Conservation (phyloP, 2,888 invertebrate species). For the Lochmaea crataegi region DNA sequence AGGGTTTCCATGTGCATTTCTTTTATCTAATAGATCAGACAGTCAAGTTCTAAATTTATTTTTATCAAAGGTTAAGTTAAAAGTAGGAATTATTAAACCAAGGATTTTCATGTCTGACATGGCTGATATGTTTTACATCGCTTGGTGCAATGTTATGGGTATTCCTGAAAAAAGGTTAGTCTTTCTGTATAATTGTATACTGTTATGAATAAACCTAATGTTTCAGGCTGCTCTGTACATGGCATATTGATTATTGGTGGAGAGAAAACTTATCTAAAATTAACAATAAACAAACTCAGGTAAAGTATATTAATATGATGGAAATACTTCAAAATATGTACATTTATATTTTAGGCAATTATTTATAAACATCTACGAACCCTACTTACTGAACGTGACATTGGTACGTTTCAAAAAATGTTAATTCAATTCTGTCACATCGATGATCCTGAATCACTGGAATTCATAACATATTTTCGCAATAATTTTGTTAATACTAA, state of each 20-base stretch:
- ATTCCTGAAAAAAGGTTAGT: constrained; percentile 17
- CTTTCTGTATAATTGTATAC: neutral
- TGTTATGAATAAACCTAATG: constrained; percentile 19
- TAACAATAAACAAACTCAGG: constrained; percentile 35
- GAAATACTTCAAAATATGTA: neutral
- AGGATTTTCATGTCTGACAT: constrained; percentile 52
- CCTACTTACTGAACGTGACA: constrained; percentile 43
- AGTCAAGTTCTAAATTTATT: constrained; percentile 38
- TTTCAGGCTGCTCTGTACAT: constrained; percentile 39
- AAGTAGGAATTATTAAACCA: constrained; percentile 40
- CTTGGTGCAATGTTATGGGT: constrained; percentile 34
- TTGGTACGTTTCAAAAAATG: constrained; percentile 44
- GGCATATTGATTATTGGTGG: constrained; percentile 43
- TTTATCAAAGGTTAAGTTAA: constrained; percentile 39
- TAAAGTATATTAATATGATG: constrained; percentile 1
- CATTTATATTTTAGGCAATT: constrained; percentile 28
- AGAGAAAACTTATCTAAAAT: constrained; percentile 39
- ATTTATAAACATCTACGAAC: constrained; percentile 43
- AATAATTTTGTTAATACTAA: constrained; percentile 39
- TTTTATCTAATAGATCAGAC: constrained; percentile 46
- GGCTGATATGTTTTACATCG: constrained; percentile 47
- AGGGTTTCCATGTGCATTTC: constrained; percentile 49
- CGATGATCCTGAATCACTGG: constrained; percentile 34
- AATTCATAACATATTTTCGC: constrained; percentile 49
- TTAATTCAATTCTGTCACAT: constrained; percentile 34